Evolutionary conservation across 2,888 invertebrate genomes (phyloP), one percentile per base, ranked within the genome.

Genomic region (Gymnocheta viridis): DNA sequence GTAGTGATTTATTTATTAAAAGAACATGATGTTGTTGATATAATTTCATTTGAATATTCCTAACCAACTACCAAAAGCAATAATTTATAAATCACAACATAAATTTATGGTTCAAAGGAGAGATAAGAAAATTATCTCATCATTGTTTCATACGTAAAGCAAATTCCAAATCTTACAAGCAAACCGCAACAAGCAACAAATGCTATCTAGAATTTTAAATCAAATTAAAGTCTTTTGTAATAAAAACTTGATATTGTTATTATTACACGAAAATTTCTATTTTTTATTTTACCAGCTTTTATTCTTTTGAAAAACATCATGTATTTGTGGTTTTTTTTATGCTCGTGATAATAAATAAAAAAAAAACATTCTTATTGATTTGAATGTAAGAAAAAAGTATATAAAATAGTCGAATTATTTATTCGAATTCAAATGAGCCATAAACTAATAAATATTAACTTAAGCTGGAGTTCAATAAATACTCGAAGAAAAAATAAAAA

Each of bases 341-440:
- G 32, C n/a, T 35, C 10, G 3, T 62, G 22, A 7, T 14, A 5
- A 41, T 29, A 44, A 29, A 64, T 1, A 27, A 10, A n/a, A 35
- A 17, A 17, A 12, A 41, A 24, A 14, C 7, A 66, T 14, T 49
- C 19, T 44, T 29, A 2, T 70, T 44, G 44, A 41, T 41, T 22
- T 19, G 0, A 58, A 56, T 27, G 12, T 6, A 27, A 9, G 4
- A 49, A 14, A 35, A 54, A 29, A 10, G 4, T 6, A 27, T 10
- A 29, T 0, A 47, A 12, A 17, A 27, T 4, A 49, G 24, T 19
- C 9, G 54, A 22, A 24, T 9, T 32, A 38, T 14, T 14, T 56
- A 56, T 76, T 74, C n/a, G 32, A 38, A 41, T 74, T 66, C 64
- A 76, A 76, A 54, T 76, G n/a, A 17, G 41, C 17, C 51, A 62